Base-by-base conservation (phyloP, 2,888 invertebrate genomes). In the Caenorhabditis panamensis region DNA sequence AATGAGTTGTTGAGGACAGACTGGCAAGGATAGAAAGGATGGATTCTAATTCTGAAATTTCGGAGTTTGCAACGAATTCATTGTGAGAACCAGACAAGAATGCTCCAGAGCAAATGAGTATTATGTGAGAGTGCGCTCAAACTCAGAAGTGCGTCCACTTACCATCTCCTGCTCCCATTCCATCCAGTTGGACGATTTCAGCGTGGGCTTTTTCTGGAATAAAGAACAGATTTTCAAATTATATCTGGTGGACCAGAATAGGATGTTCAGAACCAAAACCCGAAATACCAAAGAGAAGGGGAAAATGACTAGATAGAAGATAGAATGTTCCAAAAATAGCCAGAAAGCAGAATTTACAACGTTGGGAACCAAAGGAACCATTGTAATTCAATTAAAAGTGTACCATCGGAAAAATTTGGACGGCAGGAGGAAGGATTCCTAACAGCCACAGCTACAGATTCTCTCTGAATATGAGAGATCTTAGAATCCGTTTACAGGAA, bases 131-230 rank as follows among this genome's bases (percentile, higher is more conserved):
- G n/a, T 47, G 41, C 9, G 13, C 5, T 47, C 18, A 3, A 28
- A 13, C n/a, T 26, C 26, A 53, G 24, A 53, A 18, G 18, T n/a
- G 41, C 9, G 41, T 41, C 13, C n/a, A 62, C 73, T 73, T 37
- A 64, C 73, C 73, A 73, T 73, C 59, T 28, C 51, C 51, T 47
- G 36, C 64, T 37, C 64, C 73, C 73, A 73, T 73, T 73, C 73
- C 64, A 73, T 73, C 11, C 58, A 73, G 63, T 54, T 72, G 9
- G 24, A 28, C 36, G 67, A 18, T 18, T 8, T 59, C 8, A 8
- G 20, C 2, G 0, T n/a, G 9, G 31, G 9, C 41, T 31, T 24
- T 56, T 79, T 82, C 69, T 44, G 73, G 78, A 51, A 13, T 37
- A 6, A 13, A 20, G 31, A 22, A 20, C 5, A 47, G 2, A 28